Evolutionary conservation across 2,113 vertebrate species (phyloP).

Genomic region (Brachypteracias leptosomus): DNA sequence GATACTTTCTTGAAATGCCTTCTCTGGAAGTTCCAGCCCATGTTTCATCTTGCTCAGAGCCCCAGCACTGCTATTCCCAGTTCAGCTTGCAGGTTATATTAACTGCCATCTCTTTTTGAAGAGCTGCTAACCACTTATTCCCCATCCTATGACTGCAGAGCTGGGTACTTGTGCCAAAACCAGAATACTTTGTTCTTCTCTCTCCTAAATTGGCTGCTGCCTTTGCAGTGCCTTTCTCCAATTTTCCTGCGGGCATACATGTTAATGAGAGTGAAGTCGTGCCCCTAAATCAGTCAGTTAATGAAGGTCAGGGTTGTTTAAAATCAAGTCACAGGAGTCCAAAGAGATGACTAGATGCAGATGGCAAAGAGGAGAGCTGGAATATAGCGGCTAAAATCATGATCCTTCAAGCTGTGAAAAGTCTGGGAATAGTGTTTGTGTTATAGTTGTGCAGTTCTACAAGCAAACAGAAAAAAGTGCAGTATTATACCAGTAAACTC

Average conservation of each 20-base stretch:
- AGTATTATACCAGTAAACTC: not conserved
- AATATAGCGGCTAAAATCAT: not conserved
- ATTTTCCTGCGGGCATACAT: constrained; percentile 31
- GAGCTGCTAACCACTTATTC: constrained; percentile 57
- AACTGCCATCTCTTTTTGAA: constrained; percentile 32
- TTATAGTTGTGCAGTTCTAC: not conserved
- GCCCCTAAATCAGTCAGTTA: constrained; percentile 50
- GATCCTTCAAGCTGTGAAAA: constrained; percentile 3
- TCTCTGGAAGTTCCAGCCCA: not conserved
- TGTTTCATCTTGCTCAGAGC: constrained; percentile 36
- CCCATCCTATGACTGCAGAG: constrained; percentile 9
- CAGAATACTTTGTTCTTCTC: constrained; percentile 58
- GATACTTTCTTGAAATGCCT: not conserved
- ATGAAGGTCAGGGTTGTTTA: constrained; percentile 6
- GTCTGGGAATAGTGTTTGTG: not conserved
- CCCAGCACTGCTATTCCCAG: constrained; percentile 26
- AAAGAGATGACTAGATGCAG: not conserved
- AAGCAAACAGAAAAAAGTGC: not conserved
- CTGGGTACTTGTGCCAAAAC: constrained; percentile 47
- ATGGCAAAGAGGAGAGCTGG: not conserved
- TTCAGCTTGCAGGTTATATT: constrained; percentile 27
- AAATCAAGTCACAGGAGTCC: not conserved
- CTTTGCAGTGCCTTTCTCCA: constrained; percentile 37
- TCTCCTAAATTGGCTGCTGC: constrained; percentile 43
- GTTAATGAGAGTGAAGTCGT: constrained; percentile 36